Evolutionary conservation across 1,140 invertebrate genomes (phyloP).

Genomic region (Tetramorium parvispinum): DNA sequence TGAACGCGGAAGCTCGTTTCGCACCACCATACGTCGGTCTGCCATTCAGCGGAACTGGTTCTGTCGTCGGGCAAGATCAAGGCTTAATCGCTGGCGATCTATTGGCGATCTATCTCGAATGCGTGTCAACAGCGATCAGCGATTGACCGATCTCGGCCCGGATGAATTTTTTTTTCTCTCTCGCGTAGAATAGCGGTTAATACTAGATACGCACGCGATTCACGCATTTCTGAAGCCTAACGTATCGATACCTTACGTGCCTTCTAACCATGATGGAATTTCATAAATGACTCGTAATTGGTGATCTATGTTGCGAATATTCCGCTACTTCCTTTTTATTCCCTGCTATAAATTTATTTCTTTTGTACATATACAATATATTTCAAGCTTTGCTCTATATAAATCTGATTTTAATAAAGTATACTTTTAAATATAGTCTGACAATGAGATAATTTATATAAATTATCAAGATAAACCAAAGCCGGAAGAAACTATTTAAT

Average conservation of each 20-base stretch:
- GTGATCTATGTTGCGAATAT: constrained; percentile 27
- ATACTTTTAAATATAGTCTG: too few relatives aligned
- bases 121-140: constrained; percentile 45
- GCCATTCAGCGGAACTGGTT: constrained; percentile 65
- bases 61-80: constrained; percentile 67
- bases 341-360: neutral
- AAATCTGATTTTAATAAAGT: neutral
- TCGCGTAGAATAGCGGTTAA: constrained; percentile 26
- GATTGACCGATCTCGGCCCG: neutral
- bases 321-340: neutral
- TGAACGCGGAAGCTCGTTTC: constrained; percentile 59
- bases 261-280: constrained; percentile 32
- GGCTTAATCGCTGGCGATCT: constrained; percentile 54
- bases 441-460: neutral
- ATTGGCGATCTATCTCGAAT: constrained; percentile 55
- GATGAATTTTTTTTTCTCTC: constrained; percentile 27
- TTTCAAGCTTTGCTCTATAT: neutral
- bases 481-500: neutral
- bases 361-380: neutral
- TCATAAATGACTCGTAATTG: constrained; percentile 30
- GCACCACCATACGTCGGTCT: neutral
- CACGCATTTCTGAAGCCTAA: constrained; percentile 42
- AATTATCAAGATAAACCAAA: neutral
- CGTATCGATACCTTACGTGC: constrained; percentile 25
- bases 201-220: constrained; percentile 38